A percentile compares a stretch with the other conserved stretches of the same genome.
Evolutionary conservation across 30 jellyfish, hydroid and myxozoan species (phyloP).

Genomic region (Pelagia noctiluca): DNA sequence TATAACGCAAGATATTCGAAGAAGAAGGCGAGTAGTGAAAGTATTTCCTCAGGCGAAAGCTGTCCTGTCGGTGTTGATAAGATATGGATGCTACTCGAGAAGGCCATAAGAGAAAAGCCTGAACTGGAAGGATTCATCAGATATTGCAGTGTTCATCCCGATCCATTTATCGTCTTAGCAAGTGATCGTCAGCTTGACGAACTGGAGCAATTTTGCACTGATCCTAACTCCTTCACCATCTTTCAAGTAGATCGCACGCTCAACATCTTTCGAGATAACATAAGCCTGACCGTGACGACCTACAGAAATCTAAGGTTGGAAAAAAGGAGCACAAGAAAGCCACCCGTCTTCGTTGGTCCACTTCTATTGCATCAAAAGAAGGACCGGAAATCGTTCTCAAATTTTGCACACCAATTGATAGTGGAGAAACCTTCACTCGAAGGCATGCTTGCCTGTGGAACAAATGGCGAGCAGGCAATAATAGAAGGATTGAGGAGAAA

Average conservation of each 20-base stretch:
- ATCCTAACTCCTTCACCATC: conserved; percentile 6
- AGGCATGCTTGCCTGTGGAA: conserved; percentile 11
- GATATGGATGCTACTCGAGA: no score
- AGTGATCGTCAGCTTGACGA: conserved; percentile 6
- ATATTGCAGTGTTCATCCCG: no score
- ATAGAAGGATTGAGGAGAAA: conserved; percentile 9
- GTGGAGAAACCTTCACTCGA: background rate
- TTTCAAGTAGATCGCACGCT: conserved; percentile 17
- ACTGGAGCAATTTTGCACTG: conserved; percentile 14
- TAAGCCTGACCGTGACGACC: background rate
- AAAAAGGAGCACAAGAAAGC: background rate
- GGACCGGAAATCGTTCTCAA: background rate
- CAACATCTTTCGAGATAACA: background rate
- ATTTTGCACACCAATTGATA: background rate
- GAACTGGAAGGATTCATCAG: conserved; percentile 1
- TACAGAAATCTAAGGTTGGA: background rate
- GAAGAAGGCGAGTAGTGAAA: background rate
- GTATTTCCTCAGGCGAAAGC: background rate
- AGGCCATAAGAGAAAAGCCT: background rate
- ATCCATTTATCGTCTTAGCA: background rate
- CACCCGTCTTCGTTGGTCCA: background rate
- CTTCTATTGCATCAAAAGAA: background rate
- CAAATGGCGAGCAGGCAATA: conserved; percentile 14
- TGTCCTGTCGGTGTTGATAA: conserved; percentile 3
- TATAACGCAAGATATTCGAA: background rate